Percentiles rank a stretch among this genome's conserved stretches.
These are phyloP conservation scores for Fissipunctia ypsillon DNA, from an alignment of 2,888 invertebrate species.

Conservation along the genomic window DNA sequence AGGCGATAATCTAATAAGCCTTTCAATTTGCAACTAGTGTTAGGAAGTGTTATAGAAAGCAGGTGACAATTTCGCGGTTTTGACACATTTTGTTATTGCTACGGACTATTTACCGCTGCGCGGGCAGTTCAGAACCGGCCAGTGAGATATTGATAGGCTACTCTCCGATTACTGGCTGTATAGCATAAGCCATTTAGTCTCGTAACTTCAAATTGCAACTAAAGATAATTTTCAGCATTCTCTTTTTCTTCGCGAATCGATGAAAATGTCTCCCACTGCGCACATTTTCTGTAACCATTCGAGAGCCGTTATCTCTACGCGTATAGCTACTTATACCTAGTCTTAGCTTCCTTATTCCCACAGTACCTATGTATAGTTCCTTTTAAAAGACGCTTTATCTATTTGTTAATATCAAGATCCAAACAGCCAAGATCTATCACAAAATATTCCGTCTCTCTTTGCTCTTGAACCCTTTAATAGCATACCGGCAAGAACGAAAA, in stretches of 20 bases:
- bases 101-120: background rate
- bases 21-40: background rate
- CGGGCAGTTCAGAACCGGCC: background rate
- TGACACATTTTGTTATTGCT: background rate
- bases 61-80: background rate
- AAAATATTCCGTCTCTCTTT: background rate
- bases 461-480: background rate
- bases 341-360: background rate
- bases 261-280: background rate
- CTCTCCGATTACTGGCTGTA: background rate
- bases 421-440: background rate
- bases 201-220: background rate
- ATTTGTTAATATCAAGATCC: background rate
- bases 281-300: background rate
- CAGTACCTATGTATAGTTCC: background rate
- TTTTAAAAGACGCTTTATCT: background rate
- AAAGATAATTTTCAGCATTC: background rate
- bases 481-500: constrained; percentile 4
- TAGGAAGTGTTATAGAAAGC: background rate
- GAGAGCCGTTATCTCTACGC: no score
- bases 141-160: no score
- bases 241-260: background rate
- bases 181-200: background rate
- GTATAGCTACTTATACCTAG: background rate
- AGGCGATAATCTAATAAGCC: background rate